These are phyloP conservation scores for Dufourea novaeangliae DNA, from an alignment of 1,140 invertebrate species.

Conservation along the genomic window DNA sequence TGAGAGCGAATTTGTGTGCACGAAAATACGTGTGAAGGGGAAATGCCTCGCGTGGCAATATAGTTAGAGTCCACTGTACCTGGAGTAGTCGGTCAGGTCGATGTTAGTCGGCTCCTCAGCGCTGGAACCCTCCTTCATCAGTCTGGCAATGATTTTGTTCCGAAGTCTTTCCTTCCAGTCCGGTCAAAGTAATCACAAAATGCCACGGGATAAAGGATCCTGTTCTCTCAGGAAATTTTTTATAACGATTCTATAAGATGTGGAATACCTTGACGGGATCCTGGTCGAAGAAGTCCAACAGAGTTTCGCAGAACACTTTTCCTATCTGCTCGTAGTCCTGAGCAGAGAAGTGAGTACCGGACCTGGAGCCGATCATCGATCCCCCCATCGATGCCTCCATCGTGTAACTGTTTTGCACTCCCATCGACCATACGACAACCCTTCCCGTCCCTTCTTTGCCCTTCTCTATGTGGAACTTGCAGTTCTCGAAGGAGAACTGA, in stretches of 20 bases:
- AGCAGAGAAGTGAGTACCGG: constrained; percentile 92
- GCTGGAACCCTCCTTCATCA: constrained; percentile 91
- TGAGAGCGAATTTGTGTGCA: too few species aligned
- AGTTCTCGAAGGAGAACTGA: constrained; percentile 96
- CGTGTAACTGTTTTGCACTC: constrained; percentile 96
- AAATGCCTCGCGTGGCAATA: too few species aligned
- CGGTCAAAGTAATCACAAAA: too few species aligned
- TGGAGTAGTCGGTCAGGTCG: constrained; percentile 91
- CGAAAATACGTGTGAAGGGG: too few species aligned
- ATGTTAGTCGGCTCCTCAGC: constrained; percentile 94
- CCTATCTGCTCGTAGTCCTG: constrained; percentile 92
- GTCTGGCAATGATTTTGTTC: constrained; percentile 89
- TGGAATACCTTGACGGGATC: constrained; percentile 92
- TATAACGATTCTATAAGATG: too few species aligned
- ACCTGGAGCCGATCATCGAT: constrained; percentile 89
- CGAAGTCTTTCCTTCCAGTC: constrained; percentile 86
- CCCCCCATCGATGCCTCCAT: constrained; percentile 97
- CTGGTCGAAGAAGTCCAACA: constrained; percentile 94
- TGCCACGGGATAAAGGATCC: too few species aligned
- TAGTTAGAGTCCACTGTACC: constrained; percentile 81
- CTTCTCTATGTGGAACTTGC: constrained; percentile 95
- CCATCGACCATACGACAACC: constrained; percentile 96
- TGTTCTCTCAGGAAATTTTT: too few species aligned
- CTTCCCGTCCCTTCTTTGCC: constrained; percentile 96
- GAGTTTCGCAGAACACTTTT: constrained; percentile 94